Conservation (phyloP, 2,113 vertebrate genomes). For the Oreochromis aureus region DNA sequence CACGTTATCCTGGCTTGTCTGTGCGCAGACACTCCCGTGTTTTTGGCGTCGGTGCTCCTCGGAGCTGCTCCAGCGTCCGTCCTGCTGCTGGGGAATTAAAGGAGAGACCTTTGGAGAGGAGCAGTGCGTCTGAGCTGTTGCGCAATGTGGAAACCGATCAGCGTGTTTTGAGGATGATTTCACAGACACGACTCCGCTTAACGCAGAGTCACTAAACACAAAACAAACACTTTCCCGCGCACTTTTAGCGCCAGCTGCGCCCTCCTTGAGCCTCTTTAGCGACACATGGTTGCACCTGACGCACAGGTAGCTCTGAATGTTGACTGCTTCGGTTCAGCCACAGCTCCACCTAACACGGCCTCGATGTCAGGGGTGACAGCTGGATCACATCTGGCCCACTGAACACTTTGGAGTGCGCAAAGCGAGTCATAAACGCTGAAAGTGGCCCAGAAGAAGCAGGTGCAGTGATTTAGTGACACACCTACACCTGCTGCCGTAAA, state of each 20-base stretch:
- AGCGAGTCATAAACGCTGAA: neutral
- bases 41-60: neutral
- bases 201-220: neutral
- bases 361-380: neutral
- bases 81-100: neutral
- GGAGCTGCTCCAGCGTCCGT: neutral
- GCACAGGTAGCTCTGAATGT: neutral
- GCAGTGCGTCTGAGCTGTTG: neutral
- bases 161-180: neutral
- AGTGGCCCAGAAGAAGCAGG: neutral
- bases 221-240: neutral
- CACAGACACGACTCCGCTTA: neutral
- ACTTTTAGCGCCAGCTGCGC: neutral
- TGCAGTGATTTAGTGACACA: neutral
- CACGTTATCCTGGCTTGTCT: neutral
- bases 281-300: neutral
- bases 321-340: neutral
- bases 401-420: neutral
- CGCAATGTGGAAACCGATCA: neutral
- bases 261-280: neutral
- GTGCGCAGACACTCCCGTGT: neutral
- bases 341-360: neutral
- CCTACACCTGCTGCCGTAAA: rapidly evolving
- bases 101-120: neutral
- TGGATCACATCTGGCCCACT: neutral